These are phyloP conservation scores for Acleris laterana DNA, from an alignment of 2,888 invertebrate species.

Conservation along the genomic window DNA sequence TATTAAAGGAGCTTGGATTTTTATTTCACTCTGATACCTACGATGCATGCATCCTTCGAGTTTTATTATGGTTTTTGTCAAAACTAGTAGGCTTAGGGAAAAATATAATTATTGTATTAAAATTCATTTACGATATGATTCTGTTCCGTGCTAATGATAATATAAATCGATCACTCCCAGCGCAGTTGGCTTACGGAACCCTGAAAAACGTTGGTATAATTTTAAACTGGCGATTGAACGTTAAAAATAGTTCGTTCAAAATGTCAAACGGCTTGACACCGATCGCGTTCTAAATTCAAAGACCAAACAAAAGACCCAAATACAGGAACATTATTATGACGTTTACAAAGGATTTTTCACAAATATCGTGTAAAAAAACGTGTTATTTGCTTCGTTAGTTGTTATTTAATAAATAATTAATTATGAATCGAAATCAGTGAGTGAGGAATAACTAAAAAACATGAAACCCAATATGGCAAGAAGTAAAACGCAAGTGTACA, in stretches of 20 bases:
- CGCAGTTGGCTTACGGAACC: conserved; percentile 16
- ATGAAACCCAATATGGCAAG: conserved; percentile 61
- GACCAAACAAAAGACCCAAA: conserved; percentile 69
- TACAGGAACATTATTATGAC: conserved; percentile 59
- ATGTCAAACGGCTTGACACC: conserved; percentile 55
- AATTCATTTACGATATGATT: no score
- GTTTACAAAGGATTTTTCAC: conserved; percentile 60
- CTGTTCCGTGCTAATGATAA: neutral
- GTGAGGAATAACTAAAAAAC: conserved; percentile 54
- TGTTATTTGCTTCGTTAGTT: conserved; percentile 40
- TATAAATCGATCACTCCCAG: neutral
- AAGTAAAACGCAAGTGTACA: conserved; percentile 76
- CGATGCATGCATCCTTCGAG: no score
- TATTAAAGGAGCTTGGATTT: no score
- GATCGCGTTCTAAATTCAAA: conserved; percentile 71
- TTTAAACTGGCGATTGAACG: conserved; percentile 42
- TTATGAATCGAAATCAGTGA: conserved; percentile 67
- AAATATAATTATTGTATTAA: no score
- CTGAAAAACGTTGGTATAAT: conserved; percentile 31
- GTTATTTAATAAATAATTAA: conserved; percentile 46
- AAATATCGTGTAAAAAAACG: conserved; percentile 50
- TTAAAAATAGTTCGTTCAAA: conserved; percentile 67
- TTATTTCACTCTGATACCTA: no score
- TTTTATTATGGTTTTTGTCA: no score
- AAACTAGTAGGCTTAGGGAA: no score